These are phyloP conservation scores for Lerista edwardsae DNA, from an alignment of 2,797 vertebrate genomes.

Conservation along the genomic window DNA sequence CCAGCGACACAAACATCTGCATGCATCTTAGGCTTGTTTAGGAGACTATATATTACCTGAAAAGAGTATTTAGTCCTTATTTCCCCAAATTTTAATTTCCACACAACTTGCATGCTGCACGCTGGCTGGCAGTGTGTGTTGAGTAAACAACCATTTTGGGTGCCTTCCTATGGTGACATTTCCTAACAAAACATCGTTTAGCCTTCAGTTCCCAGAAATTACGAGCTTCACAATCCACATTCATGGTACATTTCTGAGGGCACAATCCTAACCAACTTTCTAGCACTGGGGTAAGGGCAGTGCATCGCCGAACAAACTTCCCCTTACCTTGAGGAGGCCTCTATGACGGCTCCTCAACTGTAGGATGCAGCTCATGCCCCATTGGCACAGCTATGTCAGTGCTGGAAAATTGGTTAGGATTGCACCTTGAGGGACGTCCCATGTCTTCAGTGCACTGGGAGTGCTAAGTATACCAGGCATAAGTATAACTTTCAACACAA, in stretches of 20 bases:
- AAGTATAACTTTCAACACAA: no score
- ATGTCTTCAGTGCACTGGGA: no score
- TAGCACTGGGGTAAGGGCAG: no score
- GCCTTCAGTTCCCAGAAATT: neutral
- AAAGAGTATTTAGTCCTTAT: neutral
- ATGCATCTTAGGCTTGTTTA: slow-evolving; percentile 40
- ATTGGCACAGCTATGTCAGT: no score
- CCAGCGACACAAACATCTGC: slow-evolving; percentile 33
- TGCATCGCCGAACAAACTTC: no score
- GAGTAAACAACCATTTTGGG: slow-evolving; percentile 3
- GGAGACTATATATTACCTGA: slow-evolving; percentile 36
- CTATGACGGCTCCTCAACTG: no score
- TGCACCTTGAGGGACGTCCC: no score
- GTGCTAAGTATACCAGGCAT: no score
- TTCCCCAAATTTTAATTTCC: slow-evolving; percentile 36
- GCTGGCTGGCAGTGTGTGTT: slow-evolving; percentile 39
- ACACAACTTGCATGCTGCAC: slow-evolving; percentile 6
- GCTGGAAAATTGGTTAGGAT: no score
- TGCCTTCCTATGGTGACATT: neutral
- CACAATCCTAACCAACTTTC: no score
- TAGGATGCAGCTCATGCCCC: no score
- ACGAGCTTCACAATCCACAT: neutral
- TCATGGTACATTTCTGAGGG: neutral
- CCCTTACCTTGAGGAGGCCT: no score
- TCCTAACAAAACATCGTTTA: slow-evolving; percentile 17